These are phyloP conservation scores for Sylvietta virens DNA, from an alignment of 2,113 vertebrate genomes.

Conservation along the genomic window DNA sequence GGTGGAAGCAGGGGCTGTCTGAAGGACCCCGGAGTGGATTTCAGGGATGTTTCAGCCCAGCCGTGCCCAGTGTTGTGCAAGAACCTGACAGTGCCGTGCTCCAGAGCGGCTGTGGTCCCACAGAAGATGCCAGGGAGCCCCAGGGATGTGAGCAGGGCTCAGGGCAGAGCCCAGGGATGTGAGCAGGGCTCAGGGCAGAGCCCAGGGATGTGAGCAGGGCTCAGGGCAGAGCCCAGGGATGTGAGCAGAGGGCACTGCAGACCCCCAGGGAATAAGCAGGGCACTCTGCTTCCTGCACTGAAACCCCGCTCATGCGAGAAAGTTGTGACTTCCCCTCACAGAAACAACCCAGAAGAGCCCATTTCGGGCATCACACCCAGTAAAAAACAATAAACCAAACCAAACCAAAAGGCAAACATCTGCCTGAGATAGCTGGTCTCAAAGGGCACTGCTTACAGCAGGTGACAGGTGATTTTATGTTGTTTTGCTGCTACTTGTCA, in stretches of 20 bases:
- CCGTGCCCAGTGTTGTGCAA: fast-evolving
- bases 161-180: no score
- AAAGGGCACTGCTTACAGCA: neutral
- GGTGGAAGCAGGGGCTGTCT: fast-evolving
- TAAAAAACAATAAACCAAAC: neutral
- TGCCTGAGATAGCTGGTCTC: neutral
- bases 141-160: neutral
- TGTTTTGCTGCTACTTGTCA: neutral
- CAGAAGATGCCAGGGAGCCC: neutral
- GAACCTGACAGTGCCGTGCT: fast-evolving
- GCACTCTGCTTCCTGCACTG: neutral
- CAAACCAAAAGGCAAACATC: neutral
- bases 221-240: neutral
- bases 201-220: no score
- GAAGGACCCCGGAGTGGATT: neutral
- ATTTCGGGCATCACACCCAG: neutral
- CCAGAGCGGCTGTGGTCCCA: fast-evolving
- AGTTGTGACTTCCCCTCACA: neutral
- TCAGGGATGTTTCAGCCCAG: neutral
- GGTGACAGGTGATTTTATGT: neutral
- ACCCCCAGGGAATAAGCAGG: neutral
- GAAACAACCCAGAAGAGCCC: neutral
- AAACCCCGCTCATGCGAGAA: neutral
- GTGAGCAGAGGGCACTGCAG: neutral
- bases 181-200: no score